Evolutionary conservation across 2,113 vertebrate species (phyloP).

Genomic region (Murina feae): DNA sequence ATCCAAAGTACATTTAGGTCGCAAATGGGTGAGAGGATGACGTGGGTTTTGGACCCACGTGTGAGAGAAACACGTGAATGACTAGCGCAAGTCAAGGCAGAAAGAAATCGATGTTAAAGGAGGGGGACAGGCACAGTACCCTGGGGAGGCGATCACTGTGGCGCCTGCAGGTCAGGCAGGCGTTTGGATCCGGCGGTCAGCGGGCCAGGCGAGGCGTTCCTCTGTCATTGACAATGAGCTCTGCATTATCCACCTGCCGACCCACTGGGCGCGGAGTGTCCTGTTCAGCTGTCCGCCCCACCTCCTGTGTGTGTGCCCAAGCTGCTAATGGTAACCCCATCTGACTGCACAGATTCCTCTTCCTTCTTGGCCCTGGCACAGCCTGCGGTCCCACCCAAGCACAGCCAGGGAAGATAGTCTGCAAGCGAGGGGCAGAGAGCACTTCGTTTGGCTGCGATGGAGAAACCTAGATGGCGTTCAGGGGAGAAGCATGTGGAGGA

Average conservation of each 20-base stretch:
- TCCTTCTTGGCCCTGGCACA: not conserved
- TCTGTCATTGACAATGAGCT: not conserved
- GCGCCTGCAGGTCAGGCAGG: not conserved
- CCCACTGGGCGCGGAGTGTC: not conserved
- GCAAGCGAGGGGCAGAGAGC: not conserved
- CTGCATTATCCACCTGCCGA: not conserved
- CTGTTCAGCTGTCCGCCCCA: not conserved
- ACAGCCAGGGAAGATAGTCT: not conserved
- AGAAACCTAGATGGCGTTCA: not conserved
- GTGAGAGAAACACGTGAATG: not conserved
- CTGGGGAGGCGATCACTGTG: not conserved
- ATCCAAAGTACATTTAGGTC: not conserved
- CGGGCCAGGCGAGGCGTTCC: not conserved
- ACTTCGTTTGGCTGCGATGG: not conserved
- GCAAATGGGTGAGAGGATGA: not conserved
- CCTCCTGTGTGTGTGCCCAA: rapidly evolving
- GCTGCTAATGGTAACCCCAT: not conserved
- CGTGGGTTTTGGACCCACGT: not conserved
- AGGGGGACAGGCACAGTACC: not conserved
- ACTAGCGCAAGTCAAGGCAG: not conserved
- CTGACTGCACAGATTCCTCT: not conserved
- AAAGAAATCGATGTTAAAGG: not conserved
- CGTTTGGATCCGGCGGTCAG: rapidly evolving
- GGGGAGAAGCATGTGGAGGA: not conserved
- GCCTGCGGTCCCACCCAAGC: not conserved